These are phyloP conservation scores for Pocillopora verrucosa DNA, from an alignment of 64 coral and sea anemone species.

Conservation along the genomic window DNA sequence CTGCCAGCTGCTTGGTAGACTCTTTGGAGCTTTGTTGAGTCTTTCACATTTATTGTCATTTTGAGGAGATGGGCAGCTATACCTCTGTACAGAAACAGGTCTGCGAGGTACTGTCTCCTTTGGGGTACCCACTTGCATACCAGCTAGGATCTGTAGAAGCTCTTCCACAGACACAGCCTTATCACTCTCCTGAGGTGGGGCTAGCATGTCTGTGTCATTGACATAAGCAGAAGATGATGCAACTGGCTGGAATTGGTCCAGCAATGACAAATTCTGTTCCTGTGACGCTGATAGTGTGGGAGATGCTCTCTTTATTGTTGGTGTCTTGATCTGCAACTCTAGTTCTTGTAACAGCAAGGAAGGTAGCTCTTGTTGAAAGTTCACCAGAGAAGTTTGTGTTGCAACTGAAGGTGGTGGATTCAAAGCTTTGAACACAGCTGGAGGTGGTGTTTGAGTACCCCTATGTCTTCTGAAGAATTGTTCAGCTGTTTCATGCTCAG, in stretches of 20 bases:
- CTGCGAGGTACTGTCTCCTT: not conserved
- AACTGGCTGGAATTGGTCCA: not conserved
- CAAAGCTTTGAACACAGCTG: conserved; percentile 23
- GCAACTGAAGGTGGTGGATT: conserved; percentile 36
- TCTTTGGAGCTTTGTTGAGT: not conserved
- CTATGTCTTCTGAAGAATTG: conserved; percentile 17
- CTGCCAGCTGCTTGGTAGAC: conserved; percentile 26
- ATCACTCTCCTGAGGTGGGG: conserved; percentile 14
- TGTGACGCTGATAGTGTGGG: conserved; percentile 6
- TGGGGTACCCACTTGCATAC: not conserved
- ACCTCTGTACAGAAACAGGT: conserved; percentile 30
- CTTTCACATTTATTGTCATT: not conserved
- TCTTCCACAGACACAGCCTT: conserved; percentile 64
- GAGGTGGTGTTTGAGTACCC: conserved; percentile 25
- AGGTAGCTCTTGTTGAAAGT: conserved; percentile 15
- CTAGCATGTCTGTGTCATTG: not conserved
- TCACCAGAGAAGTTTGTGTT: conserved; percentile 31
- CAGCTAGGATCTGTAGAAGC: conserved; percentile 37
- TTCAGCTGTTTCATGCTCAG: not conserved
- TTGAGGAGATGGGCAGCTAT: not conserved
- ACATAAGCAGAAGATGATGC: not conserved
- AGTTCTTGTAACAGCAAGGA: conserved; percentile 26
- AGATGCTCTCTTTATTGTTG: not conserved
- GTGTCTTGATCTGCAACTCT: conserved; percentile 18
- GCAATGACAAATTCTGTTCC: not conserved